A percentile compares a stretch with the other conserved stretches of the same genome.
phyloP scores from a whole-genome alignment of 2,113 vertebrate species.

The Sisor rabdophorus region DNA sequence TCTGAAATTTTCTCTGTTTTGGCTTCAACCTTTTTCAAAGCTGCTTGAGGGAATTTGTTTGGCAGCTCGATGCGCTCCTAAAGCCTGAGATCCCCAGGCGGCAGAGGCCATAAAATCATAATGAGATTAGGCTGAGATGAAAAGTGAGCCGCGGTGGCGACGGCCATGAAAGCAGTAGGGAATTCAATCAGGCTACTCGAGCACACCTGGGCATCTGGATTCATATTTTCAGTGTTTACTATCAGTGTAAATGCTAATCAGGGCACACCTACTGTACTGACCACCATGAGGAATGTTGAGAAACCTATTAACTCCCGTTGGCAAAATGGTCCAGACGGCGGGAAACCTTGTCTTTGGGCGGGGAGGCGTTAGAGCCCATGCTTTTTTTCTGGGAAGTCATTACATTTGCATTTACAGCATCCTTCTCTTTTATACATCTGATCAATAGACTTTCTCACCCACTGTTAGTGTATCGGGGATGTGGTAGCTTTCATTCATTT shows the following conservation, averaged over 20 bases:
- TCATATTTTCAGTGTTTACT: constrained; percentile 40
- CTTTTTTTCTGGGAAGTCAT: constrained; percentile 9
- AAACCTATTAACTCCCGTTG: constrained; percentile 2
- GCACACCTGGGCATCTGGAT: constrained; percentile 46
- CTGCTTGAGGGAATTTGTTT: constrained; percentile 45
- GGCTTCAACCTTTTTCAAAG: constrained; percentile 2
- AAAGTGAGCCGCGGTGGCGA: constrained; percentile 46
- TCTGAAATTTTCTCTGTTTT: not conserved
- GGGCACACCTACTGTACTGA: not conserved
- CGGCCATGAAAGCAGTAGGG: constrained; percentile 36
- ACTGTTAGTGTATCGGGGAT: no score
- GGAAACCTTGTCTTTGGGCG: not conserved
- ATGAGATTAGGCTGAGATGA: constrained; percentile 57
- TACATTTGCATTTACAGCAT: not conserved
- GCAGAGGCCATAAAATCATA: constrained; percentile 55
- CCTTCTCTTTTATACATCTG: no score
- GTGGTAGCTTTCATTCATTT: no score
- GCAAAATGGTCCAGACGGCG: not conserved
- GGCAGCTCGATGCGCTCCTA: constrained; percentile 35
- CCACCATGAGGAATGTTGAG: constrained; percentile 1
- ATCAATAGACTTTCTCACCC: no score
- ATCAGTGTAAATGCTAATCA: not conserved
- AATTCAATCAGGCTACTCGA: constrained; percentile 48
- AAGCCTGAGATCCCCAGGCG: constrained; percentile 42
- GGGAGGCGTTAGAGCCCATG: not conserved